Base-by-base conservation (phyloP, 2,888 invertebrate species). In the Agrotis segetum region DNA sequence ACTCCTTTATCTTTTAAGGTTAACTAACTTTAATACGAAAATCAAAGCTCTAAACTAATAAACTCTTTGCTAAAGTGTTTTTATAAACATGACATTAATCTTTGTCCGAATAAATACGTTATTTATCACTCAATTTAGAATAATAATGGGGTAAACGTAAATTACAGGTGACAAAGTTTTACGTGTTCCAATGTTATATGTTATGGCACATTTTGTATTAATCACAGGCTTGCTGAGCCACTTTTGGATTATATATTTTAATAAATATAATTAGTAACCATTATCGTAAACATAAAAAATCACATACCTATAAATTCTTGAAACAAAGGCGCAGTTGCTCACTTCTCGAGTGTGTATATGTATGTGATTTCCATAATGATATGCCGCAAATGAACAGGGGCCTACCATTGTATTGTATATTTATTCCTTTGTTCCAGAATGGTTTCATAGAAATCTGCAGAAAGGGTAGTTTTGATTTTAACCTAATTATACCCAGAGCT, bases 381-480 rank as follows among this genome's bases (percentile, higher is more conserved):
- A 71, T 73, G 60, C 65, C 60, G 44, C 63, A 74, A 76, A 75
- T 75, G 69, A 72, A 70, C 59, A 47, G 24, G 34, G 44, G 40
- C 46, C 55, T 50, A 24, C 70, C 67, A 63, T 77, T 79, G 67
- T 71, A 64, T 74, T 78, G 62, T 77, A 71, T 62, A 63, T 76
- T 81, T 71, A 74, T 74, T 69, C 72, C 59, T 73, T 84, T 85
- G 78, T 84, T 74, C 76, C 63, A 69, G 21, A 67, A 21, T 78
- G 67, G 69, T 76, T 74, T 71, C 56, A 71, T 46, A 69, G 56
- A 77, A 73, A 73, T 76, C 50, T 53, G 66, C 49, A 21, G 47
- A 71, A 71, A 75, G 50, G 59, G 62, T 74, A 74, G 50, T 75
- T 75, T 73, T 69, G 73, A 79, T 83, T 71, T 70, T 46, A 46